These are phyloP conservation scores for Columba livia DNA, from an alignment of 2,113 vertebrate species.

Conservation along the genomic window DNA sequence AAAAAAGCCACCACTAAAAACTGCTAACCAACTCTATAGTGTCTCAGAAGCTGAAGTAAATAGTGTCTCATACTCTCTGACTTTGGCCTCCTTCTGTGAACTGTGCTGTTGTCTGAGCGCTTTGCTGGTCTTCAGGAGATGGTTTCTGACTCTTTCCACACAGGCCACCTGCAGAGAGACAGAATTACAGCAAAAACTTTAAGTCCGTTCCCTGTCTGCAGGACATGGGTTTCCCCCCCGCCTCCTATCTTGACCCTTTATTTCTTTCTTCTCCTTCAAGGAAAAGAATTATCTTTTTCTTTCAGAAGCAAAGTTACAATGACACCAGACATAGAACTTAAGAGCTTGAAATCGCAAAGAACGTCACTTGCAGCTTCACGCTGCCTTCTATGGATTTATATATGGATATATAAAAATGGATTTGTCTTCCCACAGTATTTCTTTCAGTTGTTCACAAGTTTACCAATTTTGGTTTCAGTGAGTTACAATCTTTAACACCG, in stretches of 20 bases:
- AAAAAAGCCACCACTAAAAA: neutral
- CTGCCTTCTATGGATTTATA: neutral
- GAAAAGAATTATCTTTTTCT: neutral
- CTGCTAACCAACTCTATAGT: neutral
- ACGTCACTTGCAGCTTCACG: neutral
- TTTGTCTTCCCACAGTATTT: neutral
- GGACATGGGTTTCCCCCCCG: neutral
- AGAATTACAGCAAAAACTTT: neutral
- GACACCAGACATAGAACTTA: neutral
- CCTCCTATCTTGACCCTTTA: neutral
- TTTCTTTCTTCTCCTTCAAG: neutral
- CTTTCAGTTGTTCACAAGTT: neutral
- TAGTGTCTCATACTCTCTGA: slow-evolving; percentile 85
- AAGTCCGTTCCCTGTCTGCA: neutral
- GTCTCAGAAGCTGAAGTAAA: neutral
- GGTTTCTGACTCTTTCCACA: slow-evolving; percentile 72
- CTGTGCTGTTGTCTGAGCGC: slow-evolving; percentile 82
- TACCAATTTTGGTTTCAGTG: neutral
- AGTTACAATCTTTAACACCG: neutral
- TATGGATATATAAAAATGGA: neutral
- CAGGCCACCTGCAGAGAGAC: slow-evolving; percentile 73
- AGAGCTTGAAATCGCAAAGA: neutral
- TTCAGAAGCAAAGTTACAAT: neutral
- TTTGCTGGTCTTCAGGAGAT: slow-evolving; percentile 86
- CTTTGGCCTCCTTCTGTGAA: slow-evolving; percentile 79